Evolutionary conservation across 2,888 invertebrate species (phyloP).

Genomic region (Selenia dentaria): DNA sequence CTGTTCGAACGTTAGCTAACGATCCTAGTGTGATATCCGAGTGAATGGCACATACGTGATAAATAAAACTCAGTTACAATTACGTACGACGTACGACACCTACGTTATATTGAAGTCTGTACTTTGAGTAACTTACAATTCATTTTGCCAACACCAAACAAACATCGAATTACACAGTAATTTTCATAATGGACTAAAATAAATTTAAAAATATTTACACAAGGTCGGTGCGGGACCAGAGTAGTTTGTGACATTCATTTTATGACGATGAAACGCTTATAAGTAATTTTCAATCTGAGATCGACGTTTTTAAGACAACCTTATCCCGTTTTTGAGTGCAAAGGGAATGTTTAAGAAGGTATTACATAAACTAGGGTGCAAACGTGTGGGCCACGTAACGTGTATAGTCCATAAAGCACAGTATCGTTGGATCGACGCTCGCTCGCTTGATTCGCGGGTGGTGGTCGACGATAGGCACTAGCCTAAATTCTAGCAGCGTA

Average conservation of each 20-base stretch:
- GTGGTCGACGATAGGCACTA: background rate
- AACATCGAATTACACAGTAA: slow-evolving; percentile 55
- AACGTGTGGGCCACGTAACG: slow-evolving; percentile 19
- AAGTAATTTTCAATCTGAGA: slow-evolving; percentile 83
- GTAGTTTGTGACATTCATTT: slow-evolving; percentile 69
- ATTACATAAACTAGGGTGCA: slow-evolving; percentile 42
- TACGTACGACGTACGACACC: slow-evolving; percentile 6
- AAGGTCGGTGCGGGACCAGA: slow-evolving; percentile 58
- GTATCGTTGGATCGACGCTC: background rate
- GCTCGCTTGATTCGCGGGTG: background rate
- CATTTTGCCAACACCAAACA: slow-evolving; percentile 64
- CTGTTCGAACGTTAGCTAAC: slow-evolving; percentile 77
- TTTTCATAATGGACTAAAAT: slow-evolving; percentile 71
- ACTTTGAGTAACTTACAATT: slow-evolving; percentile 12
- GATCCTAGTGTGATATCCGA: slow-evolving; percentile 78
- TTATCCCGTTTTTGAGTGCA: slow-evolving; percentile 66
- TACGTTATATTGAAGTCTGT: slow-evolving; percentile 4
- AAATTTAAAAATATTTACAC: slow-evolving; percentile 62
- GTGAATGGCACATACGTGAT: slow-evolving; percentile 80
- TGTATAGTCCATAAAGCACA: slow-evolving; percentile 28
- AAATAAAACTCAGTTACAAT: slow-evolving; percentile 38
- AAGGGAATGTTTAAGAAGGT: slow-evolving; percentile 60
- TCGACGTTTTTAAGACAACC: slow-evolving; percentile 80
- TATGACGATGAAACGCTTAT: slow-evolving; percentile 76
- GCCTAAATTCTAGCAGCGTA: no score